Evolutionary conservation across 2,888 invertebrate genomes (phyloP).

Genomic region (Odontothrips loti): DNA sequence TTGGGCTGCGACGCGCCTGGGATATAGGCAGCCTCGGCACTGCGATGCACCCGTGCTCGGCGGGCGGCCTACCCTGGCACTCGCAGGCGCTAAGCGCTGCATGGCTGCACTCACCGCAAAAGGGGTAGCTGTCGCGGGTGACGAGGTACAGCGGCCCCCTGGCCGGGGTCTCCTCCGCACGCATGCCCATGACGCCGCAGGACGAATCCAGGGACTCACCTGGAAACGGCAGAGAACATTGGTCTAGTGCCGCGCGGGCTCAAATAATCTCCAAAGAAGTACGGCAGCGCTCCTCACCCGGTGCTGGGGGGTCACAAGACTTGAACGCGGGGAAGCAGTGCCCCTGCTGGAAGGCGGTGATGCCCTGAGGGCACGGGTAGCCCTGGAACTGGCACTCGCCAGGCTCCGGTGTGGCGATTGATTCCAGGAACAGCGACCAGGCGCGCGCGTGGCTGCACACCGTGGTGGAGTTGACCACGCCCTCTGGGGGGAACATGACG

Average conservation of each 20-base stretch:
- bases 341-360: conserved; percentile 50
- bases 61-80: not conserved
- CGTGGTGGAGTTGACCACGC: conserved; percentile 49
- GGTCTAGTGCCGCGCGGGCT: no score
- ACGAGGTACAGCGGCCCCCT: conserved; percentile 55
- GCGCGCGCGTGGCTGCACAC: conserved; percentile 58
- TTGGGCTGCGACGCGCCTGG: not conserved
- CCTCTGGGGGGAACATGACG: conserved; percentile 45
- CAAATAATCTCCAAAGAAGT: no score
- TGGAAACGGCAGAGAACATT: no score
- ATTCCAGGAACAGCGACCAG: conserved; percentile 54
- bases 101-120: conserved; percentile 50
- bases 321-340: conserved; percentile 52
- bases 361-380: conserved; percentile 54
- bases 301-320: conserved; percentile 34
- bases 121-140: conserved; percentile 51
- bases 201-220: conserved; percentile 39
- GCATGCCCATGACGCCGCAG: conserved; percentile 42
- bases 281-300: conserved; percentile 45
- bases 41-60: not conserved
- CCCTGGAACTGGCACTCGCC: conserved; percentile 52
- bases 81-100: not conserved
- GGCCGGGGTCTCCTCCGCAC: conserved; percentile 47
- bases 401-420: conserved; percentile 44
- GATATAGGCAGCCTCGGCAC: not conserved